phyloP scores from a whole-genome alignment of 2,113 vertebrate species.

The Aegotheles bennettii region DNA sequence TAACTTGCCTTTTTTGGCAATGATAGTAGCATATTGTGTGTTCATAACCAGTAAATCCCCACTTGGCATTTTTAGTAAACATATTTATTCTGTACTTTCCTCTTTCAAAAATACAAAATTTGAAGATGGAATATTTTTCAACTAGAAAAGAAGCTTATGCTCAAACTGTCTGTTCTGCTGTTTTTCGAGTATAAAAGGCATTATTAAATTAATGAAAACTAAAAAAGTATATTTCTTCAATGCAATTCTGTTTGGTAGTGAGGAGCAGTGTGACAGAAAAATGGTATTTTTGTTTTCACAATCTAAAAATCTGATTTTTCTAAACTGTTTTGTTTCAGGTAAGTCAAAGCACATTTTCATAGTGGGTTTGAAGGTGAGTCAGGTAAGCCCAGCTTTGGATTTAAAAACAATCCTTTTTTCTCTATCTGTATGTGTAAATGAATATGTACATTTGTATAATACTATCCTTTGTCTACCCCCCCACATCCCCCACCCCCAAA shows the following conservation, averaged over 20 bases:
- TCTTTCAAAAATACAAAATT: background rate
- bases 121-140: background rate
- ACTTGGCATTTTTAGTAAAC: background rate
- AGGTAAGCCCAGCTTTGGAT: conserved; percentile 18
- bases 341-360: conserved; percentile 28
- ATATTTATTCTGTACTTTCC: background rate
- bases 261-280: background rate
- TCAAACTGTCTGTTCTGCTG: background rate
- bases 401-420: background rate
- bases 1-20: background rate
- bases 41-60: background rate
- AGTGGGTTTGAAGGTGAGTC: background rate
- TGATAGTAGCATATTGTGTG: background rate
- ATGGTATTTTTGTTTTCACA: background rate
- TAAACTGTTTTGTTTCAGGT: conserved; percentile 50
- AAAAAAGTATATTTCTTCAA: background rate
- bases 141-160: background rate
- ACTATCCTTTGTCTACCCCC: background rate
- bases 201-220: background rate
- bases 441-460: background rate
- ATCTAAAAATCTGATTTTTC: conserved; percentile 4
- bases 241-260: background rate
- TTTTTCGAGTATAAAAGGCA: background rate
- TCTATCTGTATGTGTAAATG: background rate
- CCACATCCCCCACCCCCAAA: no score